Evolutionary conservation across 2,113 vertebrate genomes (phyloP), one percentile per base, ranked within the genome.

Genomic region (Etheostoma cragini): DNA sequence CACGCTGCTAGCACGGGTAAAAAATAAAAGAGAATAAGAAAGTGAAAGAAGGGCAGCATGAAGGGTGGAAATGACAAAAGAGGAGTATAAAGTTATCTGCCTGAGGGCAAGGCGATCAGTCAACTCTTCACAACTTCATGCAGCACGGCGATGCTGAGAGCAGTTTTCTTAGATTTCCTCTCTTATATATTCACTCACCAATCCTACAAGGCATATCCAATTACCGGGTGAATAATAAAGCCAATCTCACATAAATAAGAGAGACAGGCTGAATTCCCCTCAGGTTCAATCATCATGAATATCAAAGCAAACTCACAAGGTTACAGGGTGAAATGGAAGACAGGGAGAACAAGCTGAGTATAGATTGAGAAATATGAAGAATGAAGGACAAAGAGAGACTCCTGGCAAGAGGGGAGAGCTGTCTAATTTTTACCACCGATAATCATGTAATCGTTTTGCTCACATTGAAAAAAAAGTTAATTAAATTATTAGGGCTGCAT

Each of bases 221-320:
- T 92, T 76, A 82, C 45, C 8, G 45, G 46, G 49, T 91, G 88
- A 93, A 92, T 91, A 93, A 91, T 90, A 87, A 91, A 91, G 88
- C 81, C 79, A 71, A 88, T 90, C 86, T 78, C 87, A 82, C 81
- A 84, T 92, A 91, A 94, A 94, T 91, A 89, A 91, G 76, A 82
- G 78, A 91, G 90, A 91, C 90, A 87, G 47, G 70, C 74, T 67
- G 86, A 90, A 87, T 90, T 89, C 87, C 88, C 89, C 76, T 21
- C 75, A 87, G 87, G 87, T 92, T 92, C 69, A 86, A 80, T 89
- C 85, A 82, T 83, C 64, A 84, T 93, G 87, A 91, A 94, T 93
- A 92, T 93, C 91, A 91, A 93, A 90, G 89, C 52, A 88, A 92
- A 92, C 82, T 83, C 79, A 60, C 74, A 86, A 92, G 81, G 87